Evolutionary conservation across 2,797 vertebrate genomes (phyloP).

Genomic region (Callimico goeldii): DNA sequence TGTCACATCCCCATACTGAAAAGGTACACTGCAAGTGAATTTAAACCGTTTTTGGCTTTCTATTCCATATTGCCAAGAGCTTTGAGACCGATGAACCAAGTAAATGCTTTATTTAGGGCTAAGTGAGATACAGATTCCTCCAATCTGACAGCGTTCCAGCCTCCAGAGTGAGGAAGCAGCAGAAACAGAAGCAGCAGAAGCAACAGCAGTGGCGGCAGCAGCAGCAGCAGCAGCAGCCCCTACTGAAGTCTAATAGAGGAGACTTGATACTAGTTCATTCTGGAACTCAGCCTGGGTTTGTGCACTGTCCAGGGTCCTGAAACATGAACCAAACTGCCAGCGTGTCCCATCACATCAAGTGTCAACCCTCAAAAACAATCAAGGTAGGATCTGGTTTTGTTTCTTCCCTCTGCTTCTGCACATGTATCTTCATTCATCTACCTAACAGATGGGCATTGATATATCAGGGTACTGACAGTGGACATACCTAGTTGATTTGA

Average conservation of each 20-base stretch:
- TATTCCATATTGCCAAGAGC: constrained; percentile 59
- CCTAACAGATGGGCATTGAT: not conserved
- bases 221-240: constrained; percentile 41
- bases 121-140: constrained; percentile 68
- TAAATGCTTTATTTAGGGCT: constrained; percentile 75
- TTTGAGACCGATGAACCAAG: constrained; percentile 72
- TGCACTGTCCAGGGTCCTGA: constrained; percentile 83
- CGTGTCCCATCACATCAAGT: constrained; percentile 95
- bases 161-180: constrained; percentile 71
- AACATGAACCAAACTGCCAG: constrained; percentile 96
- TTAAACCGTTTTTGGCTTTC: constrained; percentile 71
- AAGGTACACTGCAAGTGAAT: constrained; percentile 76
- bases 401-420: not conserved
- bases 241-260: constrained; percentile 45
- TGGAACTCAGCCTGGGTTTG: constrained; percentile 60
- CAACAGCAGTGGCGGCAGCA: constrained; percentile 43
- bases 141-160: constrained; percentile 70
- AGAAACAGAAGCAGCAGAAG: constrained; percentile 59
- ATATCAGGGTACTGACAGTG: not conserved
- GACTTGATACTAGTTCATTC: constrained; percentile 6
- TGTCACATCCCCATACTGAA: constrained; percentile 77
- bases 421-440: not conserved
- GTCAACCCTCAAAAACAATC: constrained; percentile 90
- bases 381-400: constrained; percentile 87
- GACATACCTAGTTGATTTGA: not conserved